Conservation (phyloP, 1,140 invertebrate genomes). For the Drosophila busckii region DNA sequence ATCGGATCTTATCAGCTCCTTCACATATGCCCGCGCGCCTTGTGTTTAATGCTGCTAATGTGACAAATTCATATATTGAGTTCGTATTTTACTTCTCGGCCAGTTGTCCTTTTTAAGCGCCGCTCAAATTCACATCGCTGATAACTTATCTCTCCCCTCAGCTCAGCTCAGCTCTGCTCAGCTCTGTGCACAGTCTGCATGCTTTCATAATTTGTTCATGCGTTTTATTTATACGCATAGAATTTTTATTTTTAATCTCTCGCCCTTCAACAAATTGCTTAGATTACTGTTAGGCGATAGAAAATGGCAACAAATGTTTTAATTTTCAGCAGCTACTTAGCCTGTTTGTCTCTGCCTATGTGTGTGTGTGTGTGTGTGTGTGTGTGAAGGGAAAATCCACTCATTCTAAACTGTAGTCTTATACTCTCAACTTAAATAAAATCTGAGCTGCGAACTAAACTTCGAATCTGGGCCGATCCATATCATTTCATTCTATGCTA, state of each 20-base stretch:
- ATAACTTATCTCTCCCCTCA: slow-evolving; percentile 40
- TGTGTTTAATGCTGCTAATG: slow-evolving; percentile 53
- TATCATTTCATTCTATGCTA: no score
- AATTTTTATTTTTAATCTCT: slow-evolving; percentile 48
- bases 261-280: slow-evolving; percentile 40
- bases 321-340: slow-evolving; percentile 39
- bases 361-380: no score
- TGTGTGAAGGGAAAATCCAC: no score
- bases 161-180: not conserved
- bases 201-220: slow-evolving; percentile 41
- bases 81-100: slow-evolving; percentile 20
- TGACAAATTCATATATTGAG: slow-evolving; percentile 65
- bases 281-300: slow-evolving; percentile 50
- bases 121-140: slow-evolving; percentile 65
- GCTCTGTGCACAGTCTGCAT: slow-evolving; percentile 14
- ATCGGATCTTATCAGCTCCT: slow-evolving; percentile 48
- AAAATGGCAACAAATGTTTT: slow-evolving; percentile 73
- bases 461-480: no score
- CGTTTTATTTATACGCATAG: slow-evolving; percentile 40
- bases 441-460: no score
- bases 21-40: slow-evolving; percentile 44
- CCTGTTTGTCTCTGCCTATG: no score
- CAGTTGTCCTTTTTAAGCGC: slow-evolving; percentile 45
- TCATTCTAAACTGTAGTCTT: no score
- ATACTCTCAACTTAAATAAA: no score